phyloP scores from a whole-genome alignment of 2,113 vertebrate genomes.

The Monarcha castaneiventris region DNA sequence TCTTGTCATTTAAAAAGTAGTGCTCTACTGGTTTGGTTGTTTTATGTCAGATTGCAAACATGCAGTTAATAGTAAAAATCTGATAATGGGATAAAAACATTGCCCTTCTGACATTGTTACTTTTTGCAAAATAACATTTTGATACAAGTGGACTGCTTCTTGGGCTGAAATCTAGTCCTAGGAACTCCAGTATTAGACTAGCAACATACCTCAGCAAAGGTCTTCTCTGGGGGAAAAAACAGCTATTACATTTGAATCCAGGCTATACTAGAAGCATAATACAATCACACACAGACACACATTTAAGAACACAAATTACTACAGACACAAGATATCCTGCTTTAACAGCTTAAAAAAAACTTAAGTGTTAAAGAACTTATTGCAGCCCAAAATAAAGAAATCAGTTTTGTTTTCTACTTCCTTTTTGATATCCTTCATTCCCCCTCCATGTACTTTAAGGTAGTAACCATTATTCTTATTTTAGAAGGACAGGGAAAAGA shows the following conservation, averaged over 20 bases:
- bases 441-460: background rate
- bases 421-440: background rate
- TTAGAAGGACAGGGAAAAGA: background rate
- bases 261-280: conserved; percentile 4
- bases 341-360: conserved; percentile 17
- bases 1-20: conserved; percentile 4
- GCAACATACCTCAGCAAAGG: background rate
- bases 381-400: background rate
- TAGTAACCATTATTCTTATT: background rate
- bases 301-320: background rate
- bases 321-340: background rate
- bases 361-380: background rate
- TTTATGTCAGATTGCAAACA: conserved; percentile 22
- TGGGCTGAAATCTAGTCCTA: background rate
- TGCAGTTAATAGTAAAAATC: conserved; percentile 21
- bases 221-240: background rate
- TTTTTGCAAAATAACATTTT: background rate
- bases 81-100: background rate
- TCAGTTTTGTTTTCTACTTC: background rate
- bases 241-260: background rate
- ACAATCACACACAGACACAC: background rate
- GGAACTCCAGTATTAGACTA: background rate
- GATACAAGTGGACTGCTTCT: background rate
- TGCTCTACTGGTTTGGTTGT: background rate
- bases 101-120: background rate